Base-by-base conservation (phyloP, 1,140 invertebrate species). In the Drosophila varians region DNA sequence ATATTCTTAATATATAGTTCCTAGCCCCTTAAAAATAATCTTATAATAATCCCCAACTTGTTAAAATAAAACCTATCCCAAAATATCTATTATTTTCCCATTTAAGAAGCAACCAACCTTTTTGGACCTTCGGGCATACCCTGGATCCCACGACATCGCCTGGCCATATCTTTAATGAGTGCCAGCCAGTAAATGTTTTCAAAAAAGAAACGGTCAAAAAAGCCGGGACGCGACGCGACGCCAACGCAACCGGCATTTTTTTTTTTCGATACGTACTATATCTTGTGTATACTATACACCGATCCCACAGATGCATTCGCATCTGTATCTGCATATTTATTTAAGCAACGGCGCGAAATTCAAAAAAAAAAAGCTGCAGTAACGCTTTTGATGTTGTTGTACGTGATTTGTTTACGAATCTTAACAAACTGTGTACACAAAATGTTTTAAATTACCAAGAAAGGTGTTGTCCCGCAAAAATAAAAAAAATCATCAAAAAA, bases 321-420 rank as follows among this genome's bases (percentile, higher is more conserved):
- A 31, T n/a, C 11, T 31, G 28, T 31, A 31, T 28, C 7, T 65
- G 53, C 16, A 36, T 69, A 19, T 11, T 28, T 55, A 34, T 54
- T 14, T 53, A 16, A 19, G 45, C 36, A 42, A 31, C 12, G 51
- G 55, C 51, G 62, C 62, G 55, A 75, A 60, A 76, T 60, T 62
- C 54, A 56, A 54, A 69, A 45, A 65, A 56, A 54, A 69, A 45
- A 65, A 58, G 40, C 43, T 57, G 43, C 61, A 45, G 46, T 53
- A 42, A 31, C 28, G 47, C 23, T 57, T 56, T 34, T 53, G 38
- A 6, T 55, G 48, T 43, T 49, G 79, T 78, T 86, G 71, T 53
- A 84, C 80, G 79, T 84, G 79, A 84, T 84, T 86, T 84, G 80
- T 84, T 84, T 86, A 79, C 72, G 80, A 84, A 79, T 79, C 80